Percentiles rank a stretch among this genome's conserved stretches.
These are phyloP conservation scores for Zingel zingel DNA, from an alignment of 2,113 vertebrate genomes.

Conservation along the genomic window DNA sequence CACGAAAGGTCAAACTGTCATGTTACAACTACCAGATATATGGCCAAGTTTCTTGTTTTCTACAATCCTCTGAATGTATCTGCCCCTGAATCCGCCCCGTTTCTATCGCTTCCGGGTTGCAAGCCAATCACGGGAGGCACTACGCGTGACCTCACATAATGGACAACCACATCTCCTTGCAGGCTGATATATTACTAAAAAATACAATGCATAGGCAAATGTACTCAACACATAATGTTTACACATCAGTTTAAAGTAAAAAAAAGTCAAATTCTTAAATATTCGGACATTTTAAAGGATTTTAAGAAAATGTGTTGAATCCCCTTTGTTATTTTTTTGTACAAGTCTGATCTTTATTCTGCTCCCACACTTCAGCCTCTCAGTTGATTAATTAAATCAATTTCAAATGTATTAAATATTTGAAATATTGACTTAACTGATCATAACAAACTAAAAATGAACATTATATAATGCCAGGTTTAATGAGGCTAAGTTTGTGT, in stretches of 20 bases:
- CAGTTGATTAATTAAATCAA: too few species aligned
- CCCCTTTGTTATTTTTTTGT: too few species aligned
- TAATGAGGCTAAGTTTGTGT: too few species aligned
- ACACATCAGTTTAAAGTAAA: background rate
- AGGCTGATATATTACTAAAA: background rate
- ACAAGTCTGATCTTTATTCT: too few species aligned
- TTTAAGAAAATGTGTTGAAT: background rate
- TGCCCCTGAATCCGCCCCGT: background rate
- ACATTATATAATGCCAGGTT: too few species aligned
- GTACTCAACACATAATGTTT: background rate
- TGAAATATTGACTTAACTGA: too few species aligned
- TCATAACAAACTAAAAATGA: too few species aligned
- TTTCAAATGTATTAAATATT: too few species aligned
- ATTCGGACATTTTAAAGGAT: background rate
- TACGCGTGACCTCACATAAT: background rate
- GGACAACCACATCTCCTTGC: background rate
- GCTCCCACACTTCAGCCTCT: too few species aligned
- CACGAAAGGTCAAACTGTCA: background rate
- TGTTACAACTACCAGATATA: background rate
- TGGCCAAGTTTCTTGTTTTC: background rate
- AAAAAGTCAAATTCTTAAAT: background rate
- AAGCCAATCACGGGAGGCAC: slow-evolving; percentile 59
- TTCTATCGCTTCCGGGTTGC: slow-evolving; percentile 41
- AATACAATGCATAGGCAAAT: too few species aligned
- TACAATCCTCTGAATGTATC: too few species aligned